These are phyloP conservation scores for Galleria mellonella DNA, from an alignment of 1,140 invertebrate genomes.

Conservation along the genomic window DNA sequence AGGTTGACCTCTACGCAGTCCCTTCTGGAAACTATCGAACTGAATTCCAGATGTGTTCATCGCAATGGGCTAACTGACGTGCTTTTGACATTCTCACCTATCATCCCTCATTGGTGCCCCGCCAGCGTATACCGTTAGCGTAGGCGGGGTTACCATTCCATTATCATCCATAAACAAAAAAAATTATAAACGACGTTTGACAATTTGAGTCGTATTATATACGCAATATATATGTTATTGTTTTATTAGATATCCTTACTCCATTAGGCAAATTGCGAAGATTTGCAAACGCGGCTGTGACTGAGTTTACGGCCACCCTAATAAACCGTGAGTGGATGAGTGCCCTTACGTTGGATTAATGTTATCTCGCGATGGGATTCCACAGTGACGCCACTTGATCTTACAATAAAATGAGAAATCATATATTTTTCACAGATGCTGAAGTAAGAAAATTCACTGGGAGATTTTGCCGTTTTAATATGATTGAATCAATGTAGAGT, in stretches of 20 bases:
- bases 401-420: background rate
- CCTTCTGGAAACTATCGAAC: too few relatives aligned
- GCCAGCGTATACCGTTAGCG: too few relatives aligned
- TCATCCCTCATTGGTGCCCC: too few relatives aligned
- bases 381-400: conserved; percentile 5
- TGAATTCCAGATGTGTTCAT: too few relatives aligned
- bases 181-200: background rate
- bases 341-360: conserved; percentile 7
- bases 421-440: background rate
- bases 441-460: too few relatives aligned
- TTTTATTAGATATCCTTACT: conserved; percentile 30
- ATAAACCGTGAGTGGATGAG: conserved; percentile 16
- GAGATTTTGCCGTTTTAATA: too few relatives aligned
- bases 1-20: too few relatives aligned
- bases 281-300: conserved; percentile 16
- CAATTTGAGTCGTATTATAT: background rate
- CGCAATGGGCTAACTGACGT: too few relatives aligned
- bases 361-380: conserved; percentile 7
- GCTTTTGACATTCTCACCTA: too few relatives aligned
- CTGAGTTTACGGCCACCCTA: conserved; percentile 20
- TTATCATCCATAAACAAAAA: too few relatives aligned
- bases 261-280: conserved; percentile 26
- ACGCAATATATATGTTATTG: conserved; percentile 15
- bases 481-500: too few relatives aligned
- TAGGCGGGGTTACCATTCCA: too few relatives aligned